phyloP scores from a whole-genome alignment of 2,113 vertebrate species.

The Mirounga angustirostris region DNA sequence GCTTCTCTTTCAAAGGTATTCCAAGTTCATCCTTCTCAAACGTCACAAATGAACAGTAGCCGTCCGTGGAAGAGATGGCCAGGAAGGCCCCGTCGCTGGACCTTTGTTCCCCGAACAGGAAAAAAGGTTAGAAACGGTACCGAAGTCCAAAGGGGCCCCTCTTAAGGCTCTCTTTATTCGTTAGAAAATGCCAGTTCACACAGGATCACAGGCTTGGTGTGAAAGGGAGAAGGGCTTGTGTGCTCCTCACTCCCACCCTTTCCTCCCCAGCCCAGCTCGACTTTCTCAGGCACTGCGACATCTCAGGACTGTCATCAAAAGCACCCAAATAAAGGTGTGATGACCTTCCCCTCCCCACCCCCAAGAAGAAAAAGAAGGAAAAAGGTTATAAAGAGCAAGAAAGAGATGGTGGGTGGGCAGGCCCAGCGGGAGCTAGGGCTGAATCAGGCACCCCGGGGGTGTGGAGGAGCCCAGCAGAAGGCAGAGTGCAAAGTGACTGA shows the following conservation, averaged over 20 bases:
- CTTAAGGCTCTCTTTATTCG: fast-evolving
- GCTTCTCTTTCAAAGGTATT: slow-evolving; percentile 93
- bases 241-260: fast-evolving
- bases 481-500: fast-evolving
- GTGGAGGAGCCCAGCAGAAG: background rate
- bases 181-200: fast-evolving
- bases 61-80: slow-evolving; percentile 97
- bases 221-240: background rate
- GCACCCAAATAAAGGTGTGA: background rate
- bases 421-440: fast-evolving
- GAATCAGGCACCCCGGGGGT: fast-evolving
- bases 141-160: fast-evolving
- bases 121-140: background rate
- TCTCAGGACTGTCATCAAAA: too few relatives aligned
- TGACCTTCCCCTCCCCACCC: background rate
- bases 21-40: slow-evolving; percentile 95
- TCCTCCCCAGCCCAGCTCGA: fast-evolving
- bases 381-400: background rate
- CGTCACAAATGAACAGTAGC: slow-evolving; percentile 97
- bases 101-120: slow-evolving; percentile 86
- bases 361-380: background rate
- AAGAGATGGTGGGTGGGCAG: fast-evolving
- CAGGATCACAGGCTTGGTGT: background rate
- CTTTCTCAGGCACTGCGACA: background rate
- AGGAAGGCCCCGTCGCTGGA: slow-evolving; percentile 95